Conservation (phyloP, 2,113 vertebrate genomes). For the Empidonax traillii region DNA sequence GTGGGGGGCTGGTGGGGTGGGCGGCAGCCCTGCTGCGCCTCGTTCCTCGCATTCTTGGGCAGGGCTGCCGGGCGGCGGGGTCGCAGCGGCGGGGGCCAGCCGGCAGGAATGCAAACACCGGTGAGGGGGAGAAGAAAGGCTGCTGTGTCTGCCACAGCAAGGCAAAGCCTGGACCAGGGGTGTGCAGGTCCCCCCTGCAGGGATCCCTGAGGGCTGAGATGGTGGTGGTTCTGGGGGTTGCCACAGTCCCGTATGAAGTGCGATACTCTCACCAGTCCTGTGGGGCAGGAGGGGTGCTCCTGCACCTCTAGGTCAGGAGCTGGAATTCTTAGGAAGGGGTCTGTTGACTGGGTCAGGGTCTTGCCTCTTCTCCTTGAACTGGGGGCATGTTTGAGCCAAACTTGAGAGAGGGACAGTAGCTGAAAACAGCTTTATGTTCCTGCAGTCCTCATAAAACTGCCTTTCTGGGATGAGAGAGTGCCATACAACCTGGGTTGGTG, state of each 20-base stretch:
- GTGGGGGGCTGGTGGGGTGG: not conserved
- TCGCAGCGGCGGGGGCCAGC: not conserved
- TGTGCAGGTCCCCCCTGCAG: not conserved
- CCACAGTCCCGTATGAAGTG: rapidly evolving
- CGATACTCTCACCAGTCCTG: rapidly evolving
- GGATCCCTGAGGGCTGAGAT: not conserved
- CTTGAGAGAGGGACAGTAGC: not conserved
- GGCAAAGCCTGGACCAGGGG: not conserved
- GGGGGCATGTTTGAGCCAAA: not conserved
- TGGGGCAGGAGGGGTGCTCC: not conserved
- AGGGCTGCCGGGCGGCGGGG: slow-evolving; percentile 38
- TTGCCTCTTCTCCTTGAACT: not conserved
- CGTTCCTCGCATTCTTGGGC: slow-evolving; percentile 60
- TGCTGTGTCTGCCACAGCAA: not conserved
- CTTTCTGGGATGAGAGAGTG: not conserved
- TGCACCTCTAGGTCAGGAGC: not conserved
- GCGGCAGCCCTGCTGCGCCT: slow-evolving; percentile 4
- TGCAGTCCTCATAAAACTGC: not conserved
- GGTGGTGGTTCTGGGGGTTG: rapidly evolving
- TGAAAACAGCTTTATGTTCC: not conserved
- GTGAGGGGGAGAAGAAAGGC: slow-evolving; percentile 51
- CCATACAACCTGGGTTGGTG: not conserved
- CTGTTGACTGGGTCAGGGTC: not conserved
- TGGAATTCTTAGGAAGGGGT: not conserved
- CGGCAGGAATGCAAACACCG: slow-evolving; percentile 63